Base-by-base conservation (phyloP, 2,797 vertebrate genomes). In the Enteromius anoplus region DNA sequence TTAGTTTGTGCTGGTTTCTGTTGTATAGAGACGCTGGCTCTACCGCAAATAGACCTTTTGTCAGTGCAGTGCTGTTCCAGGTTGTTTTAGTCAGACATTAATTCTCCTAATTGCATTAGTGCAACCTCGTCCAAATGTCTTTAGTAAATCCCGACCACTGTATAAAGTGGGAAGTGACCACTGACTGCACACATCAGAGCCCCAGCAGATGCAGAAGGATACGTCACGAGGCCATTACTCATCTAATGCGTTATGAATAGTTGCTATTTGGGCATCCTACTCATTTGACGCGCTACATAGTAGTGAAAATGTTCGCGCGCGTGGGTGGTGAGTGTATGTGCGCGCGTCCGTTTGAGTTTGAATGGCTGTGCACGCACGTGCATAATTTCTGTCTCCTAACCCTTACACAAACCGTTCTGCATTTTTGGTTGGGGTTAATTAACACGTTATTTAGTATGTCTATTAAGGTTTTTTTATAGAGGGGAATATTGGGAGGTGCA, bases 1-100 rank as follows among this genome's bases (percentile, higher is more conserved):
- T 60, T 75, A 26, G 53, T 76, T 60, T 75, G 73, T 75, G 42
- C 42, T 45, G 42, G 42, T 12, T 45, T 45, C 42, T 45, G 53
- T 17, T 60, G 34, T 60, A 40, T 58, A 17, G 7, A 29, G 47
- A 75, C 72, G 17, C 34, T 37, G 55, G 4, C n/a, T 60, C n/a
- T 75, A 23, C 34, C 7, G 4, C 34, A 60, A 42, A 75, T 19
- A 2, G 73, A 29, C 73, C 14, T 58, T 75, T 75, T 58, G 34
- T 42, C 4, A 3, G 14, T n/a, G 3, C 7, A 21, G n/a, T n/a
- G 1, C n/a, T 62, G 29, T 32, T 7, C 26, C 60, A 32, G 14
- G 6, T 32, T 8, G 60, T 32, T 64, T 64, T 64, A 65, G 58
- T 29, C 58, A 62, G 62, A 65, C 62, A 65, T 10, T 34, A 65